phyloP scores from a whole-genome alignment of 2,888 invertebrate genomes.

The Hofmannophila pseudospretella region DNA sequence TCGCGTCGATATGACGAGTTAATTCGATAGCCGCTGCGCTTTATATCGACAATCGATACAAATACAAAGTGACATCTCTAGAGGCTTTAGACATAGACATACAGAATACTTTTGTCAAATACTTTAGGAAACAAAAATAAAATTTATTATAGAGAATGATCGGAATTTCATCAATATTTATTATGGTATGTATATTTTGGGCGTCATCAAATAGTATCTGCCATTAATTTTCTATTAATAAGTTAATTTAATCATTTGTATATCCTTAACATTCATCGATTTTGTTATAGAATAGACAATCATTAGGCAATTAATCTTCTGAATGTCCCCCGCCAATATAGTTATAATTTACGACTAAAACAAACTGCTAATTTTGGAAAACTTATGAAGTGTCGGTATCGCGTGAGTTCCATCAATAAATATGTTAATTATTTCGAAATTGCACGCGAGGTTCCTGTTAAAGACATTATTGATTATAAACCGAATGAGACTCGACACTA shows the following conservation, averaged over 20 bases:
- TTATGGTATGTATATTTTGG: too few species aligned
- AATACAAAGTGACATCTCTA: conserved; percentile 42
- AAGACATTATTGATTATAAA: conserved; percentile 48
- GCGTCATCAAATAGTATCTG: too few species aligned
- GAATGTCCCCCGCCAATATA: too few species aligned
- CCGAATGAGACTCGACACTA: conserved; percentile 44
- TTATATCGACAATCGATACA: conserved; percentile 39
- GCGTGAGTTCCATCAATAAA: conserved; percentile 5
- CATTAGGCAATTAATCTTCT: too few species aligned
- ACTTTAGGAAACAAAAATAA: not conserved
- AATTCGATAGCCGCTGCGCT: conserved; percentile 59
- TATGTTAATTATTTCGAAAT: conserved; percentile 5
- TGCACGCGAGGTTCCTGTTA: conserved; percentile 23
- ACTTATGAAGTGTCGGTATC: conserved; percentile 4
- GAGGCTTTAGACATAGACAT: not conserved
- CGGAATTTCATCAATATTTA: too few species aligned
- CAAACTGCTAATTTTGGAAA: not conserved
- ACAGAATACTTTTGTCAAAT: not conserved
- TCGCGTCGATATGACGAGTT: conserved; percentile 54
- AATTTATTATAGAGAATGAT: too few species aligned
- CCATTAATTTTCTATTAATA: too few species aligned
- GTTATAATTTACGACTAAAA: not conserved
- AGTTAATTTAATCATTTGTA: too few species aligned
- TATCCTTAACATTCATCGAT: too few species aligned
- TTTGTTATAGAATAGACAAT: too few species aligned